Evolutionary conservation across 2,113 vertebrate genomes (phyloP).

Genomic region (Prietella phreatophila): DNA sequence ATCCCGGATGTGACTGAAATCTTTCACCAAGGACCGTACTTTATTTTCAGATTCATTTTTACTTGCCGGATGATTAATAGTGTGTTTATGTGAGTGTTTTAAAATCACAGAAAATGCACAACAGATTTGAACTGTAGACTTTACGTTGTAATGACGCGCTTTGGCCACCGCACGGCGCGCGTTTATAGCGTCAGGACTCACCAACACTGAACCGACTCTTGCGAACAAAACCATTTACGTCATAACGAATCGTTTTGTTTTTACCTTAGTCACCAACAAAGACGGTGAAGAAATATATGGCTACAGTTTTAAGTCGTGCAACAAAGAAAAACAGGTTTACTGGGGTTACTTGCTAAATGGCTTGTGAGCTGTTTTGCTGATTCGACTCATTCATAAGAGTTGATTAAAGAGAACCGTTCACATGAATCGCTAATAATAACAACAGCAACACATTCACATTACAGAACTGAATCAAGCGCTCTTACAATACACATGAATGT

Average conservation of each 20-base stretch:
- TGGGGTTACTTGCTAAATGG: neutral
- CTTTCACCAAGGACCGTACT: neutral
- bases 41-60: neutral
- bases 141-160: neutral
- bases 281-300: neutral
- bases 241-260: neutral
- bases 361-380: neutral
- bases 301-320: neutral
- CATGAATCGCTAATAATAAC: neutral
- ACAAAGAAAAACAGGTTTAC: too few relatives aligned
- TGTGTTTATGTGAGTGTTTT: neutral
- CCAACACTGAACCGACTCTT: neutral
- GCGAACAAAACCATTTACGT: neutral
- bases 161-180: slow-evolving; percentile 6
- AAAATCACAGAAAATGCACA: neutral
- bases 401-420: neutral
- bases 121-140: neutral
- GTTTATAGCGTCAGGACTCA: neutral
- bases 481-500: neutral
- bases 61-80: neutral
- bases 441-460: too few relatives aligned
- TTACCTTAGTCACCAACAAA: neutral
- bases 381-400: slow-evolving; percentile 1
- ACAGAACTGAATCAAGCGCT: neutral
- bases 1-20: neutral